Base-by-base conservation (phyloP, 2,797 vertebrate genomes). In the Smutsia gigantea region DNA sequence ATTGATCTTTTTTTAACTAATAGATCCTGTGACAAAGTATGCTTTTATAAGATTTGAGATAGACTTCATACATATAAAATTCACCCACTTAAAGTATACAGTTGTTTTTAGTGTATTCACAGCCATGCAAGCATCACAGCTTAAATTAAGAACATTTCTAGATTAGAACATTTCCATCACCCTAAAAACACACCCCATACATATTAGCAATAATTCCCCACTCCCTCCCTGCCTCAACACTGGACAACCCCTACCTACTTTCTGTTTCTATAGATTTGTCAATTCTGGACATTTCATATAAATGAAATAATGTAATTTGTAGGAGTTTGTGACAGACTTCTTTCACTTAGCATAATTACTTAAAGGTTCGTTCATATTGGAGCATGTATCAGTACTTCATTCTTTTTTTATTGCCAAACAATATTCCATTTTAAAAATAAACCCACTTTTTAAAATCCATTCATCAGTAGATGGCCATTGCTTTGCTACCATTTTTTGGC, bases 341-440 rank as follows among this genome's bases (percentile, higher is more conserved):
- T 92, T 85, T 55, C 63, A 85, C 10, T 89, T 92, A 75, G 39
- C 18, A 29, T 53, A 51, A 88, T 92, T 39, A 68, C 84, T 87
- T 84, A 55, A 78, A 89, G 19, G 7, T 63, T 90, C 39, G 34
- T 79, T 74, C 7, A 2, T 86, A 61, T 23, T 59, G 1, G 42
- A 92, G 46, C 29, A 6, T 14, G 31, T 55, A 31, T 92, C 31
- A 85, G 0, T 51, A 64, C 4, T 85, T 55, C 14, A 53, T 64
- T 61, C 27, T n/a, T 66, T 75, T 85, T 77, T 66, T 21, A 68
- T 87, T 89, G 57, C 51, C 57, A 68, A 95, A 82, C 72, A 92
- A 86, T 63, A 93, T 63, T 83, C 37, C 49, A 46, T 59, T 93
- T 90, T 74, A 69, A 46, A 39, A 39, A 93, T 8, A 86, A 71